A percentile compares a stretch with the other conserved stretches of the same genome.
Evolutionary conservation across 2,888 invertebrate genomes (phyloP).

Genomic region (Scaptomyza tumidula): DNA sequence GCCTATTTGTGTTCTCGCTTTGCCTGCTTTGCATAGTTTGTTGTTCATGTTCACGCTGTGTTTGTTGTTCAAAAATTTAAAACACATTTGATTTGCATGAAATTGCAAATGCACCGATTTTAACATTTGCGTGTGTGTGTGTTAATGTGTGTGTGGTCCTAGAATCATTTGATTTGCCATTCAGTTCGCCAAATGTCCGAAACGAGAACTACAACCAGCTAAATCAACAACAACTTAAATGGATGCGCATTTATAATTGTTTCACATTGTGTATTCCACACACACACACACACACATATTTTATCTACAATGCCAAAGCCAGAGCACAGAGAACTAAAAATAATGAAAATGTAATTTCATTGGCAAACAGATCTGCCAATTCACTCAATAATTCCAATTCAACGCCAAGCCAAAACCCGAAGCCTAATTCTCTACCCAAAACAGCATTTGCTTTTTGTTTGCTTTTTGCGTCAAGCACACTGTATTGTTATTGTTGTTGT

Average conservation of each 20-base stretch:
- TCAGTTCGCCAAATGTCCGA: slow-evolving; percentile 33
- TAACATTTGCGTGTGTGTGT: slow-evolving; percentile 14
- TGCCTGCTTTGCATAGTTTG: slow-evolving; percentile 25
- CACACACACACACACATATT: slow-evolving; percentile 8
- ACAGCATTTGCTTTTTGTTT: slow-evolving; percentile 54
- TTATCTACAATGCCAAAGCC: slow-evolving; percentile 53
- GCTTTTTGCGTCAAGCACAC: slow-evolving; percentile 18
- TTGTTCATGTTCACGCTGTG: slow-evolving; percentile 3
- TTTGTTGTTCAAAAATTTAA: slow-evolving; percentile 61
- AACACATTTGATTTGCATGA: slow-evolving; percentile 80
- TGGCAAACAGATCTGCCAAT: slow-evolving; percentile 48
- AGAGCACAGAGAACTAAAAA: slow-evolving; percentile 35
- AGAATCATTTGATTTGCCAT: slow-evolving; percentile 47
- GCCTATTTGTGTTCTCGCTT: slow-evolving; percentile 66
- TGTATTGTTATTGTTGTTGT: not conserved
- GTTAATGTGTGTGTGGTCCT: slow-evolving; percentile 26
- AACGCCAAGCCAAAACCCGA: not conserved
- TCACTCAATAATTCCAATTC: slow-evolving; percentile 52
- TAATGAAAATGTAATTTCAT: slow-evolving; percentile 80
- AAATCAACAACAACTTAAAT: slow-evolving; percentile 53
- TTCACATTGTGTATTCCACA: slow-evolving; percentile 45
- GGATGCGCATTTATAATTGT: slow-evolving; percentile 78
- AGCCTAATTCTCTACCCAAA: not conserved
- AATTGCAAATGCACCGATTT: slow-evolving; percentile 58
- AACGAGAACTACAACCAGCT: slow-evolving; percentile 4